phyloP scores from a whole-genome alignment of 2,113 vertebrate species.

The Neoarius graeffei region DNA sequence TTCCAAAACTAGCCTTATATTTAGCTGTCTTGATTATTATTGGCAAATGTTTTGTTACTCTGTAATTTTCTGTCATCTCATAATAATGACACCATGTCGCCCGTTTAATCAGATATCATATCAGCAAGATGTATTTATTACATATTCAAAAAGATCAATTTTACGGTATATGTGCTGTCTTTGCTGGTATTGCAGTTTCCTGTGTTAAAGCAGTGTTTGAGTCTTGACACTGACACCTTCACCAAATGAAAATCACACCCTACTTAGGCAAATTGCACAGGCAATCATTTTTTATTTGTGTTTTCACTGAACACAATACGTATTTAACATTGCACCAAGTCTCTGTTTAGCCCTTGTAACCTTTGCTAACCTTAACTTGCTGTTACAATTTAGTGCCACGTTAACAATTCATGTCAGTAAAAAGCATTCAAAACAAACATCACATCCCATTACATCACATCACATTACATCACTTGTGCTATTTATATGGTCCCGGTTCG shows the following conservation, averaged over 20 bases:
- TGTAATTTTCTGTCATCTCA: background rate
- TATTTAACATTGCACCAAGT: background rate
- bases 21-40: background rate
- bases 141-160: background rate
- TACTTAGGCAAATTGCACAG: slow-evolving; percentile 1
- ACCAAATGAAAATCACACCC: background rate
- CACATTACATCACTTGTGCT: background rate
- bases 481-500: background rate
- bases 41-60: background rate
- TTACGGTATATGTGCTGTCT: background rate
- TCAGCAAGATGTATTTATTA: background rate
- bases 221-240: background rate
- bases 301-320: background rate
- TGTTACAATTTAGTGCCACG: background rate
- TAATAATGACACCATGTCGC: background rate
- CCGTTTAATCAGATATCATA: too few relatives aligned
- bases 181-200: background rate
- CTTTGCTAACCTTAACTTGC: background rate
- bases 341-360: background rate
- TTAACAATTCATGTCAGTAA: background rate
- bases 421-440: background rate
- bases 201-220: background rate
- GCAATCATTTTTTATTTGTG: slow-evolving; percentile 10
- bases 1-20: background rate
- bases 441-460: background rate